Conservation (phyloP, 2,888 invertebrate genomes). For the Micropterix aruncella region DNA sequence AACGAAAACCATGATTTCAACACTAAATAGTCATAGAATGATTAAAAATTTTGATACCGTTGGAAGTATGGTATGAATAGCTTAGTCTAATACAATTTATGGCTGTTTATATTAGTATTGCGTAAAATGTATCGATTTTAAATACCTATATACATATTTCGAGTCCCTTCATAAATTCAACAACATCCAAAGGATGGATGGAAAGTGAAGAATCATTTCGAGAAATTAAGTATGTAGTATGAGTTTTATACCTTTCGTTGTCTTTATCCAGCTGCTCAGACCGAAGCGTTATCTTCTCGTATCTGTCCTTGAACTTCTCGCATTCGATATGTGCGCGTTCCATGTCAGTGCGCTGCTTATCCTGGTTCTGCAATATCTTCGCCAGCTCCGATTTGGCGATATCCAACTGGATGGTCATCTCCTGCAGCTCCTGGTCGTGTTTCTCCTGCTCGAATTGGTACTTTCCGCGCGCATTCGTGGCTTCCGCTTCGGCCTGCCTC, state of each 20-base stretch:
- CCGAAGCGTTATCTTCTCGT: constrained; percentile 67
- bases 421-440: constrained; percentile 51
- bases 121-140: no score
- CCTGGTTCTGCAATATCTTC: constrained; percentile 59
- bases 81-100: no score
- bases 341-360: constrained; percentile 66
- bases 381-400: constrained; percentile 64
- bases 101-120: no score
- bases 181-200: no score
- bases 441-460: constrained; percentile 42
- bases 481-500: constrained; percentile 54
- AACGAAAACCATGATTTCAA: no score
- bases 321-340: constrained; percentile 79
- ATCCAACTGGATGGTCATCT: constrained; percentile 68
- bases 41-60: no score
- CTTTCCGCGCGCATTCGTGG: constrained; percentile 48
- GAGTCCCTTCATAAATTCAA: no score
- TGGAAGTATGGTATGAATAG: no score
- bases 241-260: constrained; percentile 32
- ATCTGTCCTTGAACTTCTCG: constrained; percentile 75
- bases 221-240: no score
- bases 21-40: no score
- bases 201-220: no score
- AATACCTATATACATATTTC: no score
- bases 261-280: constrained; percentile 54